Conservation (phyloP, 1,140 invertebrate genomes). For the Eufriesea mexicana region DNA sequence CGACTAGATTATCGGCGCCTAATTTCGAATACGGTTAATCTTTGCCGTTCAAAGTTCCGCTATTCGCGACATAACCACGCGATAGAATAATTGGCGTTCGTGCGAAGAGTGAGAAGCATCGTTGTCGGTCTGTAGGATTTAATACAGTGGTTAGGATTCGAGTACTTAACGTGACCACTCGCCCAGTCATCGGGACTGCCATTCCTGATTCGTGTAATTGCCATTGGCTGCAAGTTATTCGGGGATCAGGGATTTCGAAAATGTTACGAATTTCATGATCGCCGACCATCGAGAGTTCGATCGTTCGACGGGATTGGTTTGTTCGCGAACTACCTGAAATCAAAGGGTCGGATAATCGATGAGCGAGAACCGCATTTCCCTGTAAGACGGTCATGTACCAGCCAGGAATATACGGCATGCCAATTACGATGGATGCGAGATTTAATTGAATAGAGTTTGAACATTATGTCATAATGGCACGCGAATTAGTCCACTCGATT, state of each 20-base stretch:
- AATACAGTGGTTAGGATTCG: conserved; percentile 40
- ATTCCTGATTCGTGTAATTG: not conserved
- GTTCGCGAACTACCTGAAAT: no score
- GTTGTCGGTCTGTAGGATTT: conserved; percentile 47
- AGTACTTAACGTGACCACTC: conserved; percentile 30
- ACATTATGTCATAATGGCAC: conserved; percentile 16
- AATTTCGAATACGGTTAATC: not conserved
- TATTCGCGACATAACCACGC: conserved; percentile 6
- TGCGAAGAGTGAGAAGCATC: conserved; percentile 25
- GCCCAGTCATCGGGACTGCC: conserved; percentile 8
- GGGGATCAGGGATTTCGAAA: not conserved
- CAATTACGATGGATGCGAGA: conserved; percentile 11
- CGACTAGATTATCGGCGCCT: no score
- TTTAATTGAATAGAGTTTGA: conserved; percentile 13
- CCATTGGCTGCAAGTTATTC: not conserved
- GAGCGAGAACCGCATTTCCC: no score
- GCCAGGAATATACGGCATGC: no score
- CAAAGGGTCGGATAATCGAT: no score
- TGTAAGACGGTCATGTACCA: no score
- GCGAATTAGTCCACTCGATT: conserved; percentile 28
- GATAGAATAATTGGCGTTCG: conserved; percentile 55
- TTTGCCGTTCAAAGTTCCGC: not conserved
- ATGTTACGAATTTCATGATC: not conserved
- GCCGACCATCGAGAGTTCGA: not conserved
- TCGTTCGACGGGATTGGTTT: not conserved